Evolutionary conservation across 2,797 vertebrate species (phyloP).

Genomic region (Sternarchorhynchus goeldii): DNA sequence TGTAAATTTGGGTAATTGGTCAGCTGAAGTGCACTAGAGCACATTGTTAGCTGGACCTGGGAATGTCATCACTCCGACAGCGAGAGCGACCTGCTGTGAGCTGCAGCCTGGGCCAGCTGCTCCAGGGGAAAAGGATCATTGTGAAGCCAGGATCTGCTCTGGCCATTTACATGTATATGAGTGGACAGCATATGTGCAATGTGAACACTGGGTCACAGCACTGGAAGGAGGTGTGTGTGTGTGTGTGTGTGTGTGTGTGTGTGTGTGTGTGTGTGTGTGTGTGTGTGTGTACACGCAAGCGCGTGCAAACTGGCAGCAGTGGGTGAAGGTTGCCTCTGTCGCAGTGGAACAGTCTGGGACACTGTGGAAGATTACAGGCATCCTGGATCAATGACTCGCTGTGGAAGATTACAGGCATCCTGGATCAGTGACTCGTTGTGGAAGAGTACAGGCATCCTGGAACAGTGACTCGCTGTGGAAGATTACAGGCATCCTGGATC

Average conservation of each 20-base stretch:
- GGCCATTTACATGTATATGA: too few species aligned
- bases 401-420: constrained; percentile 17
- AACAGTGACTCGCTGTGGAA: constrained; percentile 2
- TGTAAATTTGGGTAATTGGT: not conserved
- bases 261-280: too few species aligned
- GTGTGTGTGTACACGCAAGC: not conserved
- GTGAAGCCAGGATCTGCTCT: too few species aligned
- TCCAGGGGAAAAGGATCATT: too few species aligned
- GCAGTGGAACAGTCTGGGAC: not conserved
- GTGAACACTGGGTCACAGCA: too few species aligned
- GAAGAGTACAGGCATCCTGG: constrained; percentile 27
- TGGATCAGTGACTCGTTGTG: not conserved
- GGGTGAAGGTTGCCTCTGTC: not conserved
- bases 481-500: constrained; percentile 21
- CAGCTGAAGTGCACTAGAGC: not conserved
- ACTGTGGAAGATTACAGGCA: constrained; percentile 15
- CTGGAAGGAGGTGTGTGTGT: too few species aligned
- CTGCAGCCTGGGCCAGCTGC: too few species aligned
- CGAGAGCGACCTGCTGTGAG: too few species aligned
- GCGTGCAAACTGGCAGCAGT: not conserved
- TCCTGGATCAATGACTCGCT: constrained; percentile 1
- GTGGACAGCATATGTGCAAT: too few species aligned
- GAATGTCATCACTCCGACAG: too few species aligned
- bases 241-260: too few species aligned
- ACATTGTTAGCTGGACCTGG: not conserved